Conservation (phyloP, 2,113 vertebrate species). For the Zapornia atra region DNA sequence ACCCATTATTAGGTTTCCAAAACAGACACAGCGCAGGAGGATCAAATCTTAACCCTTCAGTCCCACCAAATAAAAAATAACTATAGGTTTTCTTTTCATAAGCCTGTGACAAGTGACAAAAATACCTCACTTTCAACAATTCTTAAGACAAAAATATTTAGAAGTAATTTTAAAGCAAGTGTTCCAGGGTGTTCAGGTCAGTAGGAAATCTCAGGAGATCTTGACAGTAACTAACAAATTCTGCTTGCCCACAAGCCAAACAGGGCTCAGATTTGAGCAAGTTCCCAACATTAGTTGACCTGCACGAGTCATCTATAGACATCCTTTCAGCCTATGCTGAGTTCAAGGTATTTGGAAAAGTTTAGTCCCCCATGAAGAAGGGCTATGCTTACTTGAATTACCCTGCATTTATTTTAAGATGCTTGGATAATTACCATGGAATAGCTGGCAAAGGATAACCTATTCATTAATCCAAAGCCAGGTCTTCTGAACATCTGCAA, state of each 20-base stretch:
- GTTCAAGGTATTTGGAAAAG: neutral
- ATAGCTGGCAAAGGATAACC: neutral
- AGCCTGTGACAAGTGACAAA: neutral
- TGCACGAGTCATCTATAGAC: neutral
- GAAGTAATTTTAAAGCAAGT: neutral
- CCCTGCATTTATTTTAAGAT: neutral
- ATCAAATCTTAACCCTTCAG: neutral
- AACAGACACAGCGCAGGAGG: neutral
- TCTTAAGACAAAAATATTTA: neutral
- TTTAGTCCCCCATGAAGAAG: neutral
- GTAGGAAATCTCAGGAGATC: neutral
- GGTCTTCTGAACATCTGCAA: neutral
- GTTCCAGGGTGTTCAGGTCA: neutral
- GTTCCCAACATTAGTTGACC: neutral
- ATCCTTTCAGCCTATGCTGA: neutral
- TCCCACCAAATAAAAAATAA: neutral
- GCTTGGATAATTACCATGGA: neutral
- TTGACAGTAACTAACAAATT: neutral
- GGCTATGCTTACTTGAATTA: neutral
- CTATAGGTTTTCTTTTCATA: neutral
- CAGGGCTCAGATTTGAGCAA: neutral
- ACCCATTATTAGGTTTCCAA: neutral
- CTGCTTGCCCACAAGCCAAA: neutral
- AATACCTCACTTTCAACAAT: neutral
- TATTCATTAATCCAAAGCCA: neutral